A percentile compares a stretch with the other conserved stretches of the same genome.
Conservation (phyloP, 2,113 vertebrate species). For the Salvelinus fontinalis region DNA sequence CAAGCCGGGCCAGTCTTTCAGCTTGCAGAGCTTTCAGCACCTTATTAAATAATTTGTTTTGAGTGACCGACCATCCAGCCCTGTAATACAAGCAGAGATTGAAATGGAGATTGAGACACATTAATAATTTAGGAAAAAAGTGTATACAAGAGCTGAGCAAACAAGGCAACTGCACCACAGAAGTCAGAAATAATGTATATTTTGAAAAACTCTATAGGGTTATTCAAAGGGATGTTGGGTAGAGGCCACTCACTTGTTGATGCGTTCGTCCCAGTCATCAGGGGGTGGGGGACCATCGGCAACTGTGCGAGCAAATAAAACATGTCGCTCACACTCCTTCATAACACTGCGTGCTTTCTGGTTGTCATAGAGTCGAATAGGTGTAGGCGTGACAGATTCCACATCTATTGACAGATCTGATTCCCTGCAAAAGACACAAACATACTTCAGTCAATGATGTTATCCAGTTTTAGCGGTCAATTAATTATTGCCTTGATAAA, state of each 20-base stretch:
- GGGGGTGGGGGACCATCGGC: constrained; percentile 91
- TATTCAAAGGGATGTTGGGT: neutral
- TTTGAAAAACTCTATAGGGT: neutral
- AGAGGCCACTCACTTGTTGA: constrained; percentile 82
- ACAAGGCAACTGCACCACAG: neutral
- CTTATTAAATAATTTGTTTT: constrained; percentile 98
- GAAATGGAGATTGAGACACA: neutral
- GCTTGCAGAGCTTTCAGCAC: constrained; percentile 93
- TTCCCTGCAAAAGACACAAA: constrained; percentile 74
- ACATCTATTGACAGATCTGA: constrained; percentile 87
- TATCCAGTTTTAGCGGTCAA: neutral
- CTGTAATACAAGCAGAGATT: constrained; percentile 63
- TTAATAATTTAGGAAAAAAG: neutral
- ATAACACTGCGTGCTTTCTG: constrained; percentile 95
- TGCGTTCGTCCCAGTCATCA: constrained; percentile 96
- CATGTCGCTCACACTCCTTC: constrained; percentile 96
- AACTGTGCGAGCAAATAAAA: constrained; percentile 92
- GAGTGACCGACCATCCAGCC: constrained; percentile 90
- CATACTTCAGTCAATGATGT: neutral
- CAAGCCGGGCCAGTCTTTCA: constrained; percentile 89
- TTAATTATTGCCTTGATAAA: neutral
- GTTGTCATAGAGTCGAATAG: constrained; percentile 90
- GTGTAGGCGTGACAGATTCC: constrained; percentile 82
- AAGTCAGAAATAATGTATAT: neutral
- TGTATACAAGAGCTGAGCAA: neutral